phyloP scores from a whole-genome alignment of 2,888 invertebrate species.

The Acanthococcus lagerstroemiae region DNA sequence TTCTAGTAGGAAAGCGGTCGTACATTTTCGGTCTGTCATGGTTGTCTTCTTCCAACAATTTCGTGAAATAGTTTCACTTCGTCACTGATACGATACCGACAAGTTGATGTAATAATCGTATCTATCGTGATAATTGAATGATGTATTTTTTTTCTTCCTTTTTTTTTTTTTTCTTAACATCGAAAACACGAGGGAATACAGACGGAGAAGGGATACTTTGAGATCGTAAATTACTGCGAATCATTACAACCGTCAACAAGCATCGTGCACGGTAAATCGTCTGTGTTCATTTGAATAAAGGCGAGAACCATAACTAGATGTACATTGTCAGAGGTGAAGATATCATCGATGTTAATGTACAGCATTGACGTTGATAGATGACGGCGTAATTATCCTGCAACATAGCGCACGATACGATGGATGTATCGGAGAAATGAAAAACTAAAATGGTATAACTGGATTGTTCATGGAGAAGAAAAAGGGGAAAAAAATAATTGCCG shows the following conservation, averaged over 20 bases:
- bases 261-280: background rate
- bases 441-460: no score
- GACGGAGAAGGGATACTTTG: background rate
- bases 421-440: no score
- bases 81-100: no score
- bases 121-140: no score
- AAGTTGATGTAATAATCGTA: no score
- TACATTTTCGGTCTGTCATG: background rate
- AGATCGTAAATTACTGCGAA: constrained; percentile 2
- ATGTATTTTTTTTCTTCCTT: background rate
- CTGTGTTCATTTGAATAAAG: constrained; percentile 13
- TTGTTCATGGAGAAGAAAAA: no score
- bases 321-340: constrained; percentile 23
- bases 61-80: no score
- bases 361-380: constrained; percentile 26
- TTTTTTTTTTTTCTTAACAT: background rate
- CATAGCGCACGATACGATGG: constrained; percentile 13
- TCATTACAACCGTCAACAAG: background rate
- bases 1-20: no score
- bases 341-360: constrained; percentile 24
- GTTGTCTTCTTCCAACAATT: no score
- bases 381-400: constrained; percentile 23
- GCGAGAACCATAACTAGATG: constrained; percentile 17
- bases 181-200: background rate
- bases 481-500: no score